Percentiles rank a stretch among this genome's conserved stretches.
These are phyloP conservation scores for Rhadina sibilatrix DNA, from an alignment of 2,113 vertebrate genomes.

Conservation along the genomic window DNA sequence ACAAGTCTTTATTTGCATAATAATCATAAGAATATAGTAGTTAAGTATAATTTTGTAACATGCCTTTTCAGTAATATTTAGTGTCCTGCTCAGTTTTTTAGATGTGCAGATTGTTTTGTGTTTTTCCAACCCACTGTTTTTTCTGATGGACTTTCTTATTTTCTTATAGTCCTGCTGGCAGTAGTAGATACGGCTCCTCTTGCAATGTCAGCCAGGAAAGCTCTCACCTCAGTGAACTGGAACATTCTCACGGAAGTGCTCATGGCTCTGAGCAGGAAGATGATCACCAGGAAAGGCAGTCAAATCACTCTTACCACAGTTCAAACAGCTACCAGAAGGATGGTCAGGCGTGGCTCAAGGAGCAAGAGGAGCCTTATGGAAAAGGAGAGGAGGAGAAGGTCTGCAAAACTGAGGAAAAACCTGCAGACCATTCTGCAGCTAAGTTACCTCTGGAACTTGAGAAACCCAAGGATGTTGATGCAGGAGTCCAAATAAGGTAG, in stretches of 20 bases:
- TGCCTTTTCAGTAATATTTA: background rate
- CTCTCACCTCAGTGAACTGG: conserved; percentile 90
- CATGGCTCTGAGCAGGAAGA: conserved; percentile 80
- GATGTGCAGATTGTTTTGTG: background rate
- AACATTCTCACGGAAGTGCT: conserved; percentile 81
- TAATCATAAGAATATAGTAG: background rate
- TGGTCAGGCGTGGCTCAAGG: conserved; percentile 57
- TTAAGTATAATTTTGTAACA: background rate
- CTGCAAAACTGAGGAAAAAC: conserved; percentile 24
- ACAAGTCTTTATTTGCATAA: background rate
- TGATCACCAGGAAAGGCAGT: conserved; percentile 76
- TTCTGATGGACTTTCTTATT: conserved; percentile 6
- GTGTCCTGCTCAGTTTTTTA: background rate
- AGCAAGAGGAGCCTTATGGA: conserved; percentile 26
- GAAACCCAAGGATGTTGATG: conserved; percentile 47
- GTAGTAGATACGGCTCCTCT: conserved; percentile 92
- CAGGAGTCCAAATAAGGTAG: conserved; percentile 61
- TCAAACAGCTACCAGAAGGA: conserved; percentile 72
- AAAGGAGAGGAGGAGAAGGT: conserved; percentile 35
- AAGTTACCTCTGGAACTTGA: conserved; percentile 48
- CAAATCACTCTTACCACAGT: conserved; percentile 79
- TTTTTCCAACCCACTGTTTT: background rate
- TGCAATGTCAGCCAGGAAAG: conserved; percentile 94
- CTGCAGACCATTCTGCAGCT: background rate
- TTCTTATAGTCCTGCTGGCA: conserved; percentile 86